Evolutionary conservation across 92 coral and sea anemone species (phyloP).

Genomic region (Siderastrea siderea): DNA sequence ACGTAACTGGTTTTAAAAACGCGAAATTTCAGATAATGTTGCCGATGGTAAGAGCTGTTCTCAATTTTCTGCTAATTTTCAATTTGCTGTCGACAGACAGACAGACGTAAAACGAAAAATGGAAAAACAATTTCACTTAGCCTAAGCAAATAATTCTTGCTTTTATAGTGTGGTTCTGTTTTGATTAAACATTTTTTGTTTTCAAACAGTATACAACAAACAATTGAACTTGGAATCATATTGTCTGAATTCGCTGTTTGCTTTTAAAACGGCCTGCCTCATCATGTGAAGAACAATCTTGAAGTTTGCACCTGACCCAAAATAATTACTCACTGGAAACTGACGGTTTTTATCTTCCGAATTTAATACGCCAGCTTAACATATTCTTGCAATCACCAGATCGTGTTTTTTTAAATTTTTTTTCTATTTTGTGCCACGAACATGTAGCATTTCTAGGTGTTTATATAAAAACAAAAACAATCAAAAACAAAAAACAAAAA

Average conservation of each 20-base stretch:
- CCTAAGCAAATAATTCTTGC: not conserved
- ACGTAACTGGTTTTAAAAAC: no score
- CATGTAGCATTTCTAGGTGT: no score
- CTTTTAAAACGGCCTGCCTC: no score
- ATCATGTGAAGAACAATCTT: not conserved
- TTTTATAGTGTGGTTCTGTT: not conserved
- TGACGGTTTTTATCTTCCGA: not conserved
- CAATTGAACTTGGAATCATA: not conserved
- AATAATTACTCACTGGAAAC: not conserved
- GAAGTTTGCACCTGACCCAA: conserved; percentile 2
- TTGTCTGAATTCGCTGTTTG: not conserved
- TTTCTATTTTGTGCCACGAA: no score
- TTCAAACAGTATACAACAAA: not conserved
- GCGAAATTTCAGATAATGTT: no score
- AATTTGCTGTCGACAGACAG: no score
- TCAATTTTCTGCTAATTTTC: no score
- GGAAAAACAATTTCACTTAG: not conserved
- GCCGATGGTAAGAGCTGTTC: no score
- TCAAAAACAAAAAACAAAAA: no score
- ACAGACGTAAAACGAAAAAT: no score
- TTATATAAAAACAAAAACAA: no score
- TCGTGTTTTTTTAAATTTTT: not conserved
- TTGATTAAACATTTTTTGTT: not conserved
- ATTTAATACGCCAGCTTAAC: not conserved
- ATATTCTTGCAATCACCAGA: not conserved